Conservation (phyloP, 2,888 invertebrate genomes). For the Cloeon dipterum region DNA sequence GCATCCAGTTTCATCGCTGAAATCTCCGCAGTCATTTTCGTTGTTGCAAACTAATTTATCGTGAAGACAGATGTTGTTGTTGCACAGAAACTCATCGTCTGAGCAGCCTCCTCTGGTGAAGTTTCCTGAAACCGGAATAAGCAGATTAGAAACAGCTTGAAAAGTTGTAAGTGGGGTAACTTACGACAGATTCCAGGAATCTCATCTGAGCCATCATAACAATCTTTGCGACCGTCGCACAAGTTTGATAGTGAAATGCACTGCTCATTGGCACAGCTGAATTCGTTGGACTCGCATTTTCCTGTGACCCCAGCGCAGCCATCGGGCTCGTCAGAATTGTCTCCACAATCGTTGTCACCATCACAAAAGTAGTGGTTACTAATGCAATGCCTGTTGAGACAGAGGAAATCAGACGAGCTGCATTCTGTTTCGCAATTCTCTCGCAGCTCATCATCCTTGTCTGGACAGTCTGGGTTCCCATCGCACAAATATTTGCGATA, state of each 20-base stretch:
- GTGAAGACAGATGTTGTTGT: conserved; percentile 48
- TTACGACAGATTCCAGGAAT: too few species aligned
- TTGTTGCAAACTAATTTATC: conserved; percentile 45
- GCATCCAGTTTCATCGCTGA: conserved; percentile 32
- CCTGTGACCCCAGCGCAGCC: too few species aligned
- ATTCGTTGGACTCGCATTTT: conserved; percentile 21
- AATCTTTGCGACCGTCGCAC: conserved; percentile 37
- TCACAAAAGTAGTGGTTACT: conserved; percentile 46
- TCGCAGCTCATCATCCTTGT: conserved; percentile 38
- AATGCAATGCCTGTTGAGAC: conserved; percentile 48
- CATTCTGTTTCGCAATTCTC: conserved; percentile 27
- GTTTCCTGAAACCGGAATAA: background rate
- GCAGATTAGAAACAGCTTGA: background rate
- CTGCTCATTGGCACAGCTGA: conserved; percentile 35
- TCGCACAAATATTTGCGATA: conserved; percentile 64
- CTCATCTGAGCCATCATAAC: conserved; percentile 52
- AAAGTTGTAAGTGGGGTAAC: too few species aligned
- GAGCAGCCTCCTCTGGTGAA: background rate
- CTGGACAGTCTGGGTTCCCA: conserved; percentile 50
- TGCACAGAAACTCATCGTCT: conserved; percentile 35
- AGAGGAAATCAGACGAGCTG: conserved; percentile 37
- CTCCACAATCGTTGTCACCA: conserved; percentile 47
- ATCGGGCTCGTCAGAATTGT: conserved; percentile 51
- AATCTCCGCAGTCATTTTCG: conserved; percentile 47
- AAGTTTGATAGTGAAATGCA: conserved; percentile 41